Evolutionary conservation across 2,888 invertebrate genomes (phyloP).

Genomic region (Melieria crassipennis): DNA sequence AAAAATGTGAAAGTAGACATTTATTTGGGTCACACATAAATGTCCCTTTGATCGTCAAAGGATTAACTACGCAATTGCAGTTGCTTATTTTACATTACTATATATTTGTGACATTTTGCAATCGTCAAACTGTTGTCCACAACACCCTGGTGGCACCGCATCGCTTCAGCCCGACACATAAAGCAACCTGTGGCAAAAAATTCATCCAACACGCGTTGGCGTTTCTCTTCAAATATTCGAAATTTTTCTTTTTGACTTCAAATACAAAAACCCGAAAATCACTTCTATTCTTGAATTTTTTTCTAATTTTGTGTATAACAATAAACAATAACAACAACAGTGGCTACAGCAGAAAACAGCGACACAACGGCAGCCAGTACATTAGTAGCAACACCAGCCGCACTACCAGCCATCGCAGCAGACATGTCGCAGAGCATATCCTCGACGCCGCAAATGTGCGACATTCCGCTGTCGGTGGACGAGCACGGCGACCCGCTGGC

Average conservation of each 20-base stretch:
- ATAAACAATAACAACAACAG: constrained; percentile 23
- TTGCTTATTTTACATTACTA: no score
- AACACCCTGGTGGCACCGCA: no score
- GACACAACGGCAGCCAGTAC: not conserved
- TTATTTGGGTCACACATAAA: no score
- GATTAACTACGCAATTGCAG: no score
- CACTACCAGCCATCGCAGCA: not conserved
- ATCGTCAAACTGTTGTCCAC: no score
- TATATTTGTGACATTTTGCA: no score
- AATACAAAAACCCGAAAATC: constrained; percentile 19
- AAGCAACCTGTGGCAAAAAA: no score
- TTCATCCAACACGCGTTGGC: constrained; percentile 7
- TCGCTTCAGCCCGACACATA: no score
- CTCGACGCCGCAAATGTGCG: constrained; percentile 25
- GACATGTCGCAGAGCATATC: constrained; percentile 26
- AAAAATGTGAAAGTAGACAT: no score
- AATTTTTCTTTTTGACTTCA: constrained; percentile 25
- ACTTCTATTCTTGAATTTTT: constrained; percentile 29
- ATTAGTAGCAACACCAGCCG: no score
- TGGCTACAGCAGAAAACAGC: not conserved
- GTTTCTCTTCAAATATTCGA: constrained; percentile 25
- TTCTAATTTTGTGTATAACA: constrained; percentile 7
- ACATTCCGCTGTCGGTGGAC: constrained; percentile 31
- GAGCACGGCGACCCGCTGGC: constrained; percentile 31
- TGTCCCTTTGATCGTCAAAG: no score